Evolutionary conservation across 2,113 vertebrate genomes (phyloP).

Genomic region (Myotis brandtii): DNA sequence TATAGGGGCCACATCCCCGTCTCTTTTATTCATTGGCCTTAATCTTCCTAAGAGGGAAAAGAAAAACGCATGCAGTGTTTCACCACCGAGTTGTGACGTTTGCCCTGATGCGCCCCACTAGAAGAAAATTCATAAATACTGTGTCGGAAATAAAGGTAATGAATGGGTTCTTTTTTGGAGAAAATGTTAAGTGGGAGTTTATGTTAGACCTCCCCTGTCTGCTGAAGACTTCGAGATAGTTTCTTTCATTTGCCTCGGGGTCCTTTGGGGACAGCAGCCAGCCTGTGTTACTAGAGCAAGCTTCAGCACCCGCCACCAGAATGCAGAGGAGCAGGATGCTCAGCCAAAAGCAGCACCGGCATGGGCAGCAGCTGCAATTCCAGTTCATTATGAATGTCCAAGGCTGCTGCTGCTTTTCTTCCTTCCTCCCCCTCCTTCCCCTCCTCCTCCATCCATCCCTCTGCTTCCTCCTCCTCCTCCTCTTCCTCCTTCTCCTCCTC

Average conservation of each 20-base stretch:
- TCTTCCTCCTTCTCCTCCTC: too few species aligned
- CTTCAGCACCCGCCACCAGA: constrained; percentile 56
- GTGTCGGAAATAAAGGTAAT: constrained; percentile 76
- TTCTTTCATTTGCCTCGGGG: constrained; percentile 80
- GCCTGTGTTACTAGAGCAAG: constrained; percentile 72
- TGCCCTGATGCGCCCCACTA: constrained; percentile 40
- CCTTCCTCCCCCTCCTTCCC: background rate
- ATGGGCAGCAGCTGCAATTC: constrained; percentile 65
- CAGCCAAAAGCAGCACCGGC: constrained; percentile 79
- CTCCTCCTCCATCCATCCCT: too few species aligned
- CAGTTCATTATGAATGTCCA: constrained; percentile 59
- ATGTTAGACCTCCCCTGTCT: constrained; percentile 70
- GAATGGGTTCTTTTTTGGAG: constrained; percentile 77
- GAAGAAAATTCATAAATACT: constrained; percentile 76
- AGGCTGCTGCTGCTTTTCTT: constrained; percentile 17
- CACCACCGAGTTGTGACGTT: constrained; percentile 47
- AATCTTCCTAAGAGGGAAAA: constrained; percentile 67
- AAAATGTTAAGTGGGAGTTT: constrained; percentile 73
- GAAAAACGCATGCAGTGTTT: background rate
- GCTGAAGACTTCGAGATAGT: constrained; percentile 52
- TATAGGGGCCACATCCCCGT: constrained; percentile 68
- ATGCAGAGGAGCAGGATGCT: constrained; percentile 45
- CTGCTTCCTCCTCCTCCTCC: too few species aligned
- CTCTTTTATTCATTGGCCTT: constrained; percentile 71
- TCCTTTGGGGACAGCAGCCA: constrained; percentile 78